Percentiles rank a stretch among this genome's conserved stretches.
These are phyloP conservation scores for Drosophila carrolli DNA, from an alignment of 1,140 invertebrate species.

Conservation along the genomic window DNA sequence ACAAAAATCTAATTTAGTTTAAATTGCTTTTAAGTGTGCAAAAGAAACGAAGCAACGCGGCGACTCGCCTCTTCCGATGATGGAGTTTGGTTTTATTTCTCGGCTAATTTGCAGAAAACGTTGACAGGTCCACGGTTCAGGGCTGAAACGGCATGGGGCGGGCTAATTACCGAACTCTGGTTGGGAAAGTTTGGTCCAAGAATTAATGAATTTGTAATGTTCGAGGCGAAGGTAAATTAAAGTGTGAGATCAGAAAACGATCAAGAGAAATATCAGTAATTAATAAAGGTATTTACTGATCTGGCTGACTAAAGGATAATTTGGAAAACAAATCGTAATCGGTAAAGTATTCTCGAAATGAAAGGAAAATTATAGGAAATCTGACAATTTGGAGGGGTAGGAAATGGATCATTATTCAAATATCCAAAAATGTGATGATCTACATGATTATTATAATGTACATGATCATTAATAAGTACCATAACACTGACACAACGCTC, in stretches of 20 bases:
- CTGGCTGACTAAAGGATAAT: neutral
- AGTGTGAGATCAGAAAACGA: constrained; percentile 21
- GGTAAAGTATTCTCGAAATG: neutral
- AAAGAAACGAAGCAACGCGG: constrained; percentile 47
- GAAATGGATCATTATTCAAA: neutral
- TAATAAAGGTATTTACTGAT: neutral
- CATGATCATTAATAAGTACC: neutral
- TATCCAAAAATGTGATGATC: too few relatives aligned
- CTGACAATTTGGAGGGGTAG: neutral
- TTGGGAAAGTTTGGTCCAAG: constrained; percentile 60
- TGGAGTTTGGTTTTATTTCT: constrained; percentile 48
- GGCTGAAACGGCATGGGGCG: constrained; percentile 49
- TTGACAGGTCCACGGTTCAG: constrained; percentile 56
- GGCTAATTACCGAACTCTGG: constrained; percentile 56
- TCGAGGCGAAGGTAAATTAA: constrained; percentile 4
- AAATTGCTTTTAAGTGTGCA: constrained; percentile 76
- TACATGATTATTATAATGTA: neutral
- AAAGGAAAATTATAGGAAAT: neutral
- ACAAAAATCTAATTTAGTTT: constrained; percentile 75
- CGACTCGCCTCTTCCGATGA: constrained; percentile 34
- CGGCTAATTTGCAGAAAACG: constrained; percentile 53
- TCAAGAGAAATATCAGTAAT: constrained; percentile 11
- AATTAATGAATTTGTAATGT: constrained; percentile 59
- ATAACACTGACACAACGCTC: neutral
- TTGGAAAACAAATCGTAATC: neutral